Evolutionary conservation across 2,797 vertebrate genomes (phyloP).

Genomic region (Pseudomugil tenellus): DNA sequence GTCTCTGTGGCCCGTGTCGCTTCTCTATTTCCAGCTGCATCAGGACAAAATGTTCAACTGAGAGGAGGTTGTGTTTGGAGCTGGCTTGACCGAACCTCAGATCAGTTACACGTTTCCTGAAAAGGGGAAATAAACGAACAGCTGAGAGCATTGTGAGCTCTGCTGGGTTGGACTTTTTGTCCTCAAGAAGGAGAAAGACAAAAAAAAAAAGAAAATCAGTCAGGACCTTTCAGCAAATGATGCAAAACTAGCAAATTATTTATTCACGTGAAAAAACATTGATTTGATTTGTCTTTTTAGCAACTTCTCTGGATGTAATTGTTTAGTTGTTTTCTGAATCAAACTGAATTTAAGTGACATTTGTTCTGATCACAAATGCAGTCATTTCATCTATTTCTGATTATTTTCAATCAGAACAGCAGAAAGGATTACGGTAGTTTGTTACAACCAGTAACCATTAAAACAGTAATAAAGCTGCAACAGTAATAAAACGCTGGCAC

Average conservation of each 20-base stretch:
- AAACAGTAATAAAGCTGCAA: too few relatives aligned
- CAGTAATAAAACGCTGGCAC: too few relatives aligned
- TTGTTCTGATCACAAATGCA: background rate
- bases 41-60: constrained; percentile 26
- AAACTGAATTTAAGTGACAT: background rate
- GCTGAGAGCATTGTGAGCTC: background rate
- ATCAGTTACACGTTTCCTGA: constrained; percentile 33
- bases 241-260: too few relatives aligned
- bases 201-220: background rate
- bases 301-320: too few relatives aligned
- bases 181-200: background rate
- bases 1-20: background rate
- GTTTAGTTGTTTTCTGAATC: too few relatives aligned
- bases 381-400: background rate
- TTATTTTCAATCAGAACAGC: background rate
- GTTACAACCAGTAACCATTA: background rate
- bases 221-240: background rate
- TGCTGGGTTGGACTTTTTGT: constrained; percentile 3
- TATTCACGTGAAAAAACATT: too few relatives aligned
- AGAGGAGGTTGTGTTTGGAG: constrained; percentile 14
- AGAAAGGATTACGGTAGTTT: background rate
- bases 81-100: background rate
- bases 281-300: too few relatives aligned
- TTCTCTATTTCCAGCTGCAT: constrained; percentile 5
- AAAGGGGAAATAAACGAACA: constrained; percentile 11